Conservation (phyloP, 2,888 invertebrate genomes). For the Laothoe populi region DNA sequence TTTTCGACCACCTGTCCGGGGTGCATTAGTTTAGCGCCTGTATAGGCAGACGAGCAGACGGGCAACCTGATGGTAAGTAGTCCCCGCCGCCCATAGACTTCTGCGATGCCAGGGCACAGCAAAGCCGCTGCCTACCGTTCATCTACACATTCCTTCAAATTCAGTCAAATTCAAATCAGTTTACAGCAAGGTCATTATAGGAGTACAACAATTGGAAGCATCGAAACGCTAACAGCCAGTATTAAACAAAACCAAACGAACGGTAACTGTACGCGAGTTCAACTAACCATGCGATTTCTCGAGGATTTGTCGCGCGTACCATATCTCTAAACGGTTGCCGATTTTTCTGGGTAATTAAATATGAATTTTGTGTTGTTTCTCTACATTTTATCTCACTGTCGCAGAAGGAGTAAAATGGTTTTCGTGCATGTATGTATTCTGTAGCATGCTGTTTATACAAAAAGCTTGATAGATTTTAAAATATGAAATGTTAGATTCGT, state of each 20-base stretch:
- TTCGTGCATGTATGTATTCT: no score
- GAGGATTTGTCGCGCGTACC: slow-evolving; percentile 9
- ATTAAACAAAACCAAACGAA: slow-evolving; percentile 31
- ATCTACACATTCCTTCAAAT: neutral
- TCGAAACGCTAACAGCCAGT: neutral
- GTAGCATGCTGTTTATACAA: no score
- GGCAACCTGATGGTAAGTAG: no score
- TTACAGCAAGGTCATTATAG: no score
- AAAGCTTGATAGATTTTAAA: no score
- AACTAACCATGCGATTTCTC: slow-evolving; percentile 35
- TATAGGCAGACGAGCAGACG: neutral
- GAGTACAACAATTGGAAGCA: neutral
- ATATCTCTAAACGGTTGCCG: neutral
- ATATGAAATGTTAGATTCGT: no score
- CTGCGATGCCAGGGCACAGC: no score
- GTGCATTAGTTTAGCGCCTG: no score
- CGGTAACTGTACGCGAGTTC: slow-evolving; percentile 31
- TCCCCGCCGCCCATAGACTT: neutral
- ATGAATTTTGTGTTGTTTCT: neutral
- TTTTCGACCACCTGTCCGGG: no score
- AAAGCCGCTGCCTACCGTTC: no score
- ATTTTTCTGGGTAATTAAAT: neutral
- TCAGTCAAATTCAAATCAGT: neutral
- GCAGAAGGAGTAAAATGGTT: no score
- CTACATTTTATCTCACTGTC: no score